Base-by-base conservation (phyloP, 2,113 vertebrate species). In the Corapipo altera region DNA sequence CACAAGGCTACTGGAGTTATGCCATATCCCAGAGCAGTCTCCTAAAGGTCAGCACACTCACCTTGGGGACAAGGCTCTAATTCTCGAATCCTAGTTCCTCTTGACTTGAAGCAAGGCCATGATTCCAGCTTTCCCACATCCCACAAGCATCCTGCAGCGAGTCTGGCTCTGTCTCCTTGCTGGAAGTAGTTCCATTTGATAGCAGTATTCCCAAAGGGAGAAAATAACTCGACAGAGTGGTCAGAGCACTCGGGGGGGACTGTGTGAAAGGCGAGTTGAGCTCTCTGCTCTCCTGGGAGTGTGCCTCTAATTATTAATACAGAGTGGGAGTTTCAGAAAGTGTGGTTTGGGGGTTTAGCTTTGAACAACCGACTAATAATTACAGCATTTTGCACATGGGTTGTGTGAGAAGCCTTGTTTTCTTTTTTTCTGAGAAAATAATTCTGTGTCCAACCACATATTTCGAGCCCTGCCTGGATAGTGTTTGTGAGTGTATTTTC, bases 261-360 rank as follows among this genome's bases (percentile, higher is more conserved):
- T 67, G 30, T 28, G 61, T 8, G 13, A 91, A 71, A 92, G 51
- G 69, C 61, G 3, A 44, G 41, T 44, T 46, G 57, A 57, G 44
- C 19, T 85, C 70, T 92, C 66, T 2, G n/a, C 84, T 87, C 26
- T 49, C 70, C 35, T 65, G 57, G 84, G 73, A 87, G 76, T 0
- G 2, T 23, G 52, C 32, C 22, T 94, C 39, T 61, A 52, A 22
- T 75, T 91, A 82, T 59, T 82, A 61, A 92, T 94, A 93, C 71
- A 87, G 89, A 95, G 91, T 94, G 87, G 94, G 94, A 94, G 94
- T 95, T 93, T 89, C 87, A 94, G 95, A 95, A 95, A 95, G 89
- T 91, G 89, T 93, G 95, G 95, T 95, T 96, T 97, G 76, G 95
- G 94, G 79, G 67, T 94, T 97, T 86, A 96, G 92, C 65, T 96